Base-by-base conservation (phyloP, 2,113 vertebrate species). In the Nibea albiflora region DNA sequence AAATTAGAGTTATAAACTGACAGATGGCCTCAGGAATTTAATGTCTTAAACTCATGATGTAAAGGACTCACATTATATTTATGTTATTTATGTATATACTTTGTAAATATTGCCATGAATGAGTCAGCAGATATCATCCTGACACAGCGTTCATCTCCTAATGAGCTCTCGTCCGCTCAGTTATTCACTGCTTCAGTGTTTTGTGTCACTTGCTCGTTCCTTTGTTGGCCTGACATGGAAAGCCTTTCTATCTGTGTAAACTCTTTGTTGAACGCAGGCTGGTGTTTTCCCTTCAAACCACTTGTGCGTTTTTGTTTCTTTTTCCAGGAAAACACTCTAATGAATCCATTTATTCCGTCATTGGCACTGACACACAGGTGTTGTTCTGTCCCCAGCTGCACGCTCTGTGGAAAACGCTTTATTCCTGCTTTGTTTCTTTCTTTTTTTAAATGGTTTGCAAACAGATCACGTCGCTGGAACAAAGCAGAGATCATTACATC, bases 351-450 rank as follows among this genome's bases (percentile, higher is more conserved):
- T 44, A 44, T 53, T 16, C 58, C 28, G 1, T 74, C 49, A 63
- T 10, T 22, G 60, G 49, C 28, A 10, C 15, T 26, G 72, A 74
- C 72, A 74, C 70, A 22, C 73, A 54, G 49, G 73, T 75, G 73
- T 22, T 54, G 50, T 54, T 50, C 22, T 22, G 66, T 53, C 28
- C 11, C 12, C 58, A 14, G 71, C 28, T 53, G 58, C 46, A 22
- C 9, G 53, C 47, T 19, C 49, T n/a, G 11, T 9, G 0, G 0
- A 9, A n/a, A 62, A 5, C 17, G 2, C 1, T 28, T 20, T 3
- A 52, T 19, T 52, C 24, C 12, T 49, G 44, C 44, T 73, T 14
- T 1, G 14, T 12, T 62, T 52, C 46, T 19, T 56, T 16, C 24
- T 17, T 17, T 16, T 22, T 28, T n/a, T 5, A 5, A 31, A 11